A percentile compares a stretch with the other conserved stretches of the same genome.
Evolutionary conservation across 2,113 vertebrate species (phyloP).

Genomic region (Aegithalos caudatus): DNA sequence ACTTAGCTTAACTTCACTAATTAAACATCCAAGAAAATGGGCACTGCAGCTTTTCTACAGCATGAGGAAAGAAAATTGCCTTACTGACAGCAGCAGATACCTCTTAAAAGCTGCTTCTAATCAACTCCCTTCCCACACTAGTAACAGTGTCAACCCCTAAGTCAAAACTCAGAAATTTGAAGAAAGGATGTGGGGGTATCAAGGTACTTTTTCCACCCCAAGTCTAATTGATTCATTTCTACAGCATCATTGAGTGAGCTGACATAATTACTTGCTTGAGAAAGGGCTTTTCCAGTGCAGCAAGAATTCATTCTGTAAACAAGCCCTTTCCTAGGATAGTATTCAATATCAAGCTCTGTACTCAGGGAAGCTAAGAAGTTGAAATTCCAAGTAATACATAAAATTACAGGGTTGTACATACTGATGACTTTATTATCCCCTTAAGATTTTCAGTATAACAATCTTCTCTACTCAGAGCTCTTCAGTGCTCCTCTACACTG

Average conservation of each 20-base stretch:
- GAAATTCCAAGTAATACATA: background rate
- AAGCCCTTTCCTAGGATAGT: background rate
- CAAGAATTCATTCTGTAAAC: background rate
- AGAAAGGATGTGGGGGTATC: background rate
- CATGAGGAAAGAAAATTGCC: background rate
- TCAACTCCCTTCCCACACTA: background rate
- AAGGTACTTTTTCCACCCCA: background rate
- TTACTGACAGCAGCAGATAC: accelerated
- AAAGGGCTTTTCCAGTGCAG: background rate
- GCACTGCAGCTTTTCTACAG: background rate
- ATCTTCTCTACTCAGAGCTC: background rate
- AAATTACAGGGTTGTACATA: background rate
- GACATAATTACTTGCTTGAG: background rate
- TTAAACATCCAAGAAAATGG: background rate
- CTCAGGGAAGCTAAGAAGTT: background rate
- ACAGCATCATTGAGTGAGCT: background rate
- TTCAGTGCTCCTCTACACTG: background rate
- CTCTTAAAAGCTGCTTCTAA: background rate
- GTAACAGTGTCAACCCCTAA: background rate
- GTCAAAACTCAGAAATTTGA: background rate
- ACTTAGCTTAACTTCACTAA: background rate
- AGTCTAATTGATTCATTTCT: background rate
- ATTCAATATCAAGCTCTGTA: background rate
- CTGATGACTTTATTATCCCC: background rate
- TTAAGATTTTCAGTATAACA: background rate